Evolutionary conservation across 2,888 invertebrate species (phyloP), one percentile per base, ranked within the genome.

Genomic region (Ornithoptera priamus): DNA sequence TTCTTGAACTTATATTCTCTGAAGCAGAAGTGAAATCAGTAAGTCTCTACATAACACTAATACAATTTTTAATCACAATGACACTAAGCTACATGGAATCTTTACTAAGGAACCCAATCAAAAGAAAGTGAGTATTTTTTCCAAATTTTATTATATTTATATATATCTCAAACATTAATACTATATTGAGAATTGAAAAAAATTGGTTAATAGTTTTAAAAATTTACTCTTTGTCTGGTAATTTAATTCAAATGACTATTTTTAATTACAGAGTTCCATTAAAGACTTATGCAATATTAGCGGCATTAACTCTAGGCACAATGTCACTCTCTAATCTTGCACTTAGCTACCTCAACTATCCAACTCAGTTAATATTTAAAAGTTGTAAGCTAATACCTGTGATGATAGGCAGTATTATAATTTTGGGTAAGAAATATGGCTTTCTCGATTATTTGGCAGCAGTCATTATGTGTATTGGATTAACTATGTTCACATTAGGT

Each of bases 361-460:
- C 99, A 0, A 99, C 99, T 0, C 98, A 98, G 93, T 96, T 99
- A 59, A 99, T 99, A 79, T 99, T 99, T 85, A 99, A 99, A 86
- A 98, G 98, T 85, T 99, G 99, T 87, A 99, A 99, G 86, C 93
- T 99, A 0, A 97, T 99, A 78, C 99, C 99, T 0, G 99, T 99
- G 0, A 94, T 99, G 84, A 95, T 98, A 72, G 99, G 99, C 30
- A 97, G 98, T 76, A 97, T 99, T 75, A 82, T 99, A 64, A 98
- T 99, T 80, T 96, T 99, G 90, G 96, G 96, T 69, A 98, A 98
- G 89, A 94, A 94, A 76, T 98, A 98, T 86, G 96, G 96, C 1
- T 92, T 95, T 22, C 82, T 98, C 72, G 98, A 99, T 85, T 96
- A 98, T 85, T 77, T 95, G 10, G 97, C 98, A 0, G 97, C 98